Evolutionary conservation across 1,140 invertebrate genomes (phyloP).

Genomic region (Polyergus mexicanus): DNA sequence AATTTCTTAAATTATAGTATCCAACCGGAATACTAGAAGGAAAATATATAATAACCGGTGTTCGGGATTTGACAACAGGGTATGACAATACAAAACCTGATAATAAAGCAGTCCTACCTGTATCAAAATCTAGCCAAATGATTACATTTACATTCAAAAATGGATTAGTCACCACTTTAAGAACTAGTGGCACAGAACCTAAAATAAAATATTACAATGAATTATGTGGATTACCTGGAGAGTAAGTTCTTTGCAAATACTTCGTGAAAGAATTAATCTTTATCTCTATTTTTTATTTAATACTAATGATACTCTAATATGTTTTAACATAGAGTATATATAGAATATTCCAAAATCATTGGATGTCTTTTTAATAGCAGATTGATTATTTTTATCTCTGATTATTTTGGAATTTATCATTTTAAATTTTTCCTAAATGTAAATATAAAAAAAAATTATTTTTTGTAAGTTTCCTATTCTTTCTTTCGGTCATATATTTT

Average conservation of each 20-base stretch:
- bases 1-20: slow-evolving; percentile 89
- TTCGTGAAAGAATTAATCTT: neutral
- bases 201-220: slow-evolving; percentile 99
- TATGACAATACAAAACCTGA: slow-evolving; percentile 93
- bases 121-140: slow-evolving; percentile 95
- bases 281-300: neutral
- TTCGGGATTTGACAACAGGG: slow-evolving; percentile 96
- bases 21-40: slow-evolving; percentile 90
- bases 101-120: slow-evolving; percentile 92
- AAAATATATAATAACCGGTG: slow-evolving; percentile 90
- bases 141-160: slow-evolving; percentile 98
- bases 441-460: no score
- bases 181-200: slow-evolving; percentile 99
- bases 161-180: slow-evolving; percentile 94
- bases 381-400: no score
- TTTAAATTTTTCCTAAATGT: no score
- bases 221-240: slow-evolving; percentile 90
- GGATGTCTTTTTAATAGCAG: no score
- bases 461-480: no score
- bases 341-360: neutral
- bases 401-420: no score
- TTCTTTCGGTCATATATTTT: no score
- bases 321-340: neutral
- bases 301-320: neutral
- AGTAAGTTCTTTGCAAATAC: slow-evolving; percentile 85